phyloP scores from a whole-genome alignment of 1,140 invertebrate species.

The Stegodyphus dumicola region DNA sequence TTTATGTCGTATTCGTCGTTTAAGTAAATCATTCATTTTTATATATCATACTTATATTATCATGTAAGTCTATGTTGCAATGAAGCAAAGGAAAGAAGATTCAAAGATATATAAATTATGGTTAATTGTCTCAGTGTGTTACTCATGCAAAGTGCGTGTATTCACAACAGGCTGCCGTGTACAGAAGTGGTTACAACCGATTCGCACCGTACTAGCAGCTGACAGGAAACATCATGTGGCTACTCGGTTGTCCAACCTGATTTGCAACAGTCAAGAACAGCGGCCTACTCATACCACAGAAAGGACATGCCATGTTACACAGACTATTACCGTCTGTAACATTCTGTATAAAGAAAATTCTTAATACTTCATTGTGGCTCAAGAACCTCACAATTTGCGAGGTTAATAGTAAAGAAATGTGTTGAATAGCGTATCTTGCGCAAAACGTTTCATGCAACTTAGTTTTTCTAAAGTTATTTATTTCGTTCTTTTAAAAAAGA shows the following conservation, averaged over 20 bases:
- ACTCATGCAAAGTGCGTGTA: neutral
- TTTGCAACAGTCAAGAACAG: conserved; percentile 15
- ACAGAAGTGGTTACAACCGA: conserved; percentile 94
- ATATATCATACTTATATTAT: too few relatives aligned
- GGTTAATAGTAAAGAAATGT: neutral
- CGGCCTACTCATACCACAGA: conserved; percentile 3
- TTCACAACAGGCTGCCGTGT: conserved; percentile 82
- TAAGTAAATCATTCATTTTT: too few relatives aligned
- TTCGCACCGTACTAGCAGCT: conserved; percentile 88
- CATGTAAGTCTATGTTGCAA: too few relatives aligned
- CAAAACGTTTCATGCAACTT: neutral
- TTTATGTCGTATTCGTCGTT: too few relatives aligned
- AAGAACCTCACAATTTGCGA: neutral
- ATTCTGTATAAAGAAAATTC: neutral
- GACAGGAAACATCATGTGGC: conserved; percentile 24
- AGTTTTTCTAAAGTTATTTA: too few relatives aligned
- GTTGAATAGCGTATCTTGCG: neutral
- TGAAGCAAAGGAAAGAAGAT: too few relatives aligned
- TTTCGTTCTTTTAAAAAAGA: neutral
- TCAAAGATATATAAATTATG: too few relatives aligned
- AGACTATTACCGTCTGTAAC: conserved; percentile 29
- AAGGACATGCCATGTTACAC: conserved; percentile 28
- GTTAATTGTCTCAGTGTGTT: too few relatives aligned
- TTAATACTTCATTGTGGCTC: neutral
- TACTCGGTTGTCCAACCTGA: conserved; percentile 16